phyloP scores from a whole-genome alignment of 1,140 invertebrate species.

The Eueides isabella region DNA sequence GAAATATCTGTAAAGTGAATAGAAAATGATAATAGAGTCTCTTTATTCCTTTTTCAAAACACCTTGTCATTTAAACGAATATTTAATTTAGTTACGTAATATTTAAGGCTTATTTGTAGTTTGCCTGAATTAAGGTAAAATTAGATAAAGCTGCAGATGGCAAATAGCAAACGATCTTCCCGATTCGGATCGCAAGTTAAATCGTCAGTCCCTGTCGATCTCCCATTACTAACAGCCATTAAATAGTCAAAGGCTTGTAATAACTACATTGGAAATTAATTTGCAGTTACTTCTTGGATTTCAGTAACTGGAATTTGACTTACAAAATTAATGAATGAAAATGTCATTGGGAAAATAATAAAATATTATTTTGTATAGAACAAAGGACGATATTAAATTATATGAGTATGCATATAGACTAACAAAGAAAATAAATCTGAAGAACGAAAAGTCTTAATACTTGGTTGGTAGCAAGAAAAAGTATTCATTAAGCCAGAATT shows the following conservation, averaged over 20 bases:
- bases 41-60: not conserved
- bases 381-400: too few species aligned
- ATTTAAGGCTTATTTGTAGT: not conserved
- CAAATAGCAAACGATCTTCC: not conserved
- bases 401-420: too few species aligned
- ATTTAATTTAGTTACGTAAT: too few species aligned
- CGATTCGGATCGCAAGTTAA: not conserved
- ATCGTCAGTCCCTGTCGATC: not conserved
- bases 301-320: not conserved
- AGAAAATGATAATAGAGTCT: too few species aligned
- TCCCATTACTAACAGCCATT: not conserved
- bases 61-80: too few species aligned
- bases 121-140: not conserved
- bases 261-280: not conserved
- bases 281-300: not conserved
- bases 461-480: too few species aligned
- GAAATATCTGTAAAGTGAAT: too few species aligned
- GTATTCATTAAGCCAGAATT: too few species aligned
- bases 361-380: too few species aligned
- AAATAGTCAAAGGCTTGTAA: conserved; percentile 5
- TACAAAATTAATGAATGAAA: not conserved
- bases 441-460: too few species aligned
- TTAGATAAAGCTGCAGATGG: not conserved
- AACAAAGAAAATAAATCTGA: too few species aligned
- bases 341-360: not conserved